Evolutionary conservation across 2,113 vertebrate genomes (phyloP).

Genomic region (Nesogale talazaci): DNA sequence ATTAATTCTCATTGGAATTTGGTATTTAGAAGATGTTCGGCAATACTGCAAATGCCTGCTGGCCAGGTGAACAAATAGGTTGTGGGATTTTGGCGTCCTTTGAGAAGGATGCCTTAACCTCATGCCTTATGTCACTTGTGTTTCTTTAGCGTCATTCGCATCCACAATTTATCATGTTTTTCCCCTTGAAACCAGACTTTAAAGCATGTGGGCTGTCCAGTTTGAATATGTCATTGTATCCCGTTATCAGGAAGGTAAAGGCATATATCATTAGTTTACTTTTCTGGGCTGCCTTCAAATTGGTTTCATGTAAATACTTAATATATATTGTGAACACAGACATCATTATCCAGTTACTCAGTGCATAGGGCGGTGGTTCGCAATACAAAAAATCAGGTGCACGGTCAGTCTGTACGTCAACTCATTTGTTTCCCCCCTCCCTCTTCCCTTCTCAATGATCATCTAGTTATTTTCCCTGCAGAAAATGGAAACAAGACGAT

Average conservation of each 20-base stretch:
- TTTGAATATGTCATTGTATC: no score
- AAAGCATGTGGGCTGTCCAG: background rate
- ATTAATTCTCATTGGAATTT: background rate
- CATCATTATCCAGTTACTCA: background rate
- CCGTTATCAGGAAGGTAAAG: background rate
- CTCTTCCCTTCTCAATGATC: background rate
- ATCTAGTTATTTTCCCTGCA: background rate
- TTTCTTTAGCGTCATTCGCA: background rate
- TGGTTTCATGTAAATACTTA: background rate
- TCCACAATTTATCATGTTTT: background rate
- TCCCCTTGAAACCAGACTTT: background rate
- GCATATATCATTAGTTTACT: background rate
- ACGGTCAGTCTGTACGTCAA: background rate
- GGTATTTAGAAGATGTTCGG: background rate
- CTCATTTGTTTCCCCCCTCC: background rate
- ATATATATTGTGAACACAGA: background rate
- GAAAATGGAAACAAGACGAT: background rate
- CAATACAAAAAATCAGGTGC: background rate
- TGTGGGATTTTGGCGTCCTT: background rate
- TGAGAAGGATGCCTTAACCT: constrained; percentile 8
- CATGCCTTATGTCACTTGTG: no score
- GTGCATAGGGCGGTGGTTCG: background rate
- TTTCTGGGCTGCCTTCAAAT: background rate
- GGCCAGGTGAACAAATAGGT: background rate
- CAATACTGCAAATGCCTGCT: background rate